Percentiles rank a stretch among this genome's conserved stretches.
phyloP scores from a whole-genome alignment of 2,888 invertebrate species.

The Spisula solida region DNA sequence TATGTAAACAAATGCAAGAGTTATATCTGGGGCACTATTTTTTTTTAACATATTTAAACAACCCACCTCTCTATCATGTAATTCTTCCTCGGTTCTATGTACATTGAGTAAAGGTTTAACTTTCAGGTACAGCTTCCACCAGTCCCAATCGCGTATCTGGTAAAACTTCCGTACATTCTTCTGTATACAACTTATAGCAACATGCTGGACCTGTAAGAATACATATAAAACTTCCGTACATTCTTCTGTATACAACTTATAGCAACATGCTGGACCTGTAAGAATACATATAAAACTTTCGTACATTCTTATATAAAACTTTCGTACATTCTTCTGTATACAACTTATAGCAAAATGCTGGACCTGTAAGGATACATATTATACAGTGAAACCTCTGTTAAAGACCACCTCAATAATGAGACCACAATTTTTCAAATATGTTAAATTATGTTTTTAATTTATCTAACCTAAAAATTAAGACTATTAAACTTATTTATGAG shows the following conservation, averaged over 20 bases:
- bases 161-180: conserved; percentile 97
- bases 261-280: no score
- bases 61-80: conserved; percentile 94
- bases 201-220: conserved; percentile 90
- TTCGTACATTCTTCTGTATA: conserved; percentile 97
- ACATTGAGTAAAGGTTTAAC: conserved; percentile 96
- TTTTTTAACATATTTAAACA: neutral
- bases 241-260: conserved; percentile 95
- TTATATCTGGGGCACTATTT: no score
- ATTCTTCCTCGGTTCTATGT: conserved; percentile 96
- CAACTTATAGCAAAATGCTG: conserved; percentile 88
- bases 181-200: conserved; percentile 97
- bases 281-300: conserved; percentile 93
- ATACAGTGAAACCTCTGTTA: no score
- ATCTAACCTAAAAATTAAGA: no score
- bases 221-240: conserved; percentile 96
- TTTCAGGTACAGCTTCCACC: conserved; percentile 98
- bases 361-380: conserved; percentile 86
- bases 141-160: conserved; percentile 97
- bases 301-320: conserved; percentile 97
- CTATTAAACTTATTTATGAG: no score
- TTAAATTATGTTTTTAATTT: no score
- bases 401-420: no score
- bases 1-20: no score
- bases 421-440: no score